phyloP scores from a whole-genome alignment of 2,113 vertebrate species.

The Neofelis nebulosa region DNA sequence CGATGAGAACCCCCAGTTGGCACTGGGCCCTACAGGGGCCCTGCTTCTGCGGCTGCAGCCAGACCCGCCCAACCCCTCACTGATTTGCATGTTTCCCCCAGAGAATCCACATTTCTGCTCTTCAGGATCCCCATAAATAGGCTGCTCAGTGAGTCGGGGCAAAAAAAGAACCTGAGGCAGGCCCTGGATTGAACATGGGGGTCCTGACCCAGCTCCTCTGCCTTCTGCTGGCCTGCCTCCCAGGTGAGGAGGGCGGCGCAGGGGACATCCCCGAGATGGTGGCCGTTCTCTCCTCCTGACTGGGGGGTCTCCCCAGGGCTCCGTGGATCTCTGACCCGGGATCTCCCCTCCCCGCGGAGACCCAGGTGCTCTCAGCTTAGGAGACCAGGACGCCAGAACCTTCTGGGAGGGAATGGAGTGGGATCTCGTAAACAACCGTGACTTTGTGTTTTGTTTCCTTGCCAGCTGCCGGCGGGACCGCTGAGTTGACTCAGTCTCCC shows the following conservation, averaged over 20 bases:
- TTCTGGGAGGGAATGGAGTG: not conserved
- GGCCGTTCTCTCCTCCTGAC: not conserved
- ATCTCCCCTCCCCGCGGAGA: not conserved
- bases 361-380: not conserved
- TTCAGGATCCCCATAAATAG: not conserved
- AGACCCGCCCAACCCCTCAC: rapidly evolving
- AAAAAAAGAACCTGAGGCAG: not conserved
- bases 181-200: not conserved
- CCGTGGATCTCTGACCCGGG: not conserved
- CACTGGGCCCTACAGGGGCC: not conserved
- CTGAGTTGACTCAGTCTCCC: not conserved
- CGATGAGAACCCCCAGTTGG: not conserved
- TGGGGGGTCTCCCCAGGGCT: not conserved
- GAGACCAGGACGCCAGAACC: not conserved
- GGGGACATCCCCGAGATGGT: not conserved
- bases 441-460: not conserved
- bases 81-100: slow-evolving; percentile 49
- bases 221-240: not conserved
- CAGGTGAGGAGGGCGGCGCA: not conserved
- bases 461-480: not conserved
- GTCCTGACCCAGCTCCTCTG: not conserved
- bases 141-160: not conserved
- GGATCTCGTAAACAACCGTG: not conserved
- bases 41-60: not conserved
- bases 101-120: not conserved